Percentiles rank a stretch among this genome's conserved stretches.
Evolutionary conservation across 1,140 invertebrate genomes (phyloP).

Genomic region (Popillia japonica): DNA sequence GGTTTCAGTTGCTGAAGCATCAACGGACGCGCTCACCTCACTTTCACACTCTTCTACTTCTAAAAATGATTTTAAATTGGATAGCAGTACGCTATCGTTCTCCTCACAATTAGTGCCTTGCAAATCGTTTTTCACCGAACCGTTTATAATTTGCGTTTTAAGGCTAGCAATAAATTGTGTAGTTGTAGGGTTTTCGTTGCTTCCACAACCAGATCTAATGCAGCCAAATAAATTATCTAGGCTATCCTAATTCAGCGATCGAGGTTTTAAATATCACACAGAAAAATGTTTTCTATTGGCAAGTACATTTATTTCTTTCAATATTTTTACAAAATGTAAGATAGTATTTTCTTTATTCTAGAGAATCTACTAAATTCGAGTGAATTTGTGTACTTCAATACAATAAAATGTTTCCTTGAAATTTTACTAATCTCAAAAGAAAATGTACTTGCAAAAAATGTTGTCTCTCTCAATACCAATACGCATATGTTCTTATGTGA

Average conservation of each 20-base stretch:
- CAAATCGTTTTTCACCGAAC: slow-evolving; percentile 30
- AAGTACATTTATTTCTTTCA: no score
- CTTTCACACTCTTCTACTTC: neutral
- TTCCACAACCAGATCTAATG: slow-evolving; percentile 42
- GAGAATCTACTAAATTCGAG: no score
- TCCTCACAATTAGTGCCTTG: slow-evolving; percentile 42
- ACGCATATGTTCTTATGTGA: no score
- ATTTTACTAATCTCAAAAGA: no score
- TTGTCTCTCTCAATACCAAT: no score
- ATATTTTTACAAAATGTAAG: no score
- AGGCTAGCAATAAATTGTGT: slow-evolving; percentile 44
- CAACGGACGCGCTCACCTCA: neutral
- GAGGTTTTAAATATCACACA: slow-evolving; percentile 35
- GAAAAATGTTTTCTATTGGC: no score
- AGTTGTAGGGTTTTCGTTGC: slow-evolving; percentile 44
- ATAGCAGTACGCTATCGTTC: slow-evolving; percentile 41
- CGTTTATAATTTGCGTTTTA: slow-evolving; percentile 47
- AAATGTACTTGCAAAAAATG: no score
- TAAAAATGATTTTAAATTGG: slow-evolving; percentile 43
- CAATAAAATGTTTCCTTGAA: no score
- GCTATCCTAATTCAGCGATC: slow-evolving; percentile 40
- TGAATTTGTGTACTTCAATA: no score
- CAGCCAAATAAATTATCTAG: slow-evolving; percentile 46
- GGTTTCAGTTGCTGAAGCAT: neutral
- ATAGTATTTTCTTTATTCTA: no score